phyloP scores from a whole-genome alignment of 1,140 invertebrate species.

The Drosophila littoralis region DNA sequence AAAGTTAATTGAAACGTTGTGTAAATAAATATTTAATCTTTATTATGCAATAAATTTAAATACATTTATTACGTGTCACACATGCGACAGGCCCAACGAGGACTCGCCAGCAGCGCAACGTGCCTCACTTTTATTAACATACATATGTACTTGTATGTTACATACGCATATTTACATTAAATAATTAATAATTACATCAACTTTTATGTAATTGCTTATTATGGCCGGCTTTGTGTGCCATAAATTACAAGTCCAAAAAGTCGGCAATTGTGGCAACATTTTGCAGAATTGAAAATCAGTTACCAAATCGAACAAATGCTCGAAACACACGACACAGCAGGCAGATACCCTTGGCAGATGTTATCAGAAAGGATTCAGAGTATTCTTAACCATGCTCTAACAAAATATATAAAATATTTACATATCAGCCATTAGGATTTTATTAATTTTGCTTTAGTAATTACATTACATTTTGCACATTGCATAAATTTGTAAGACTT shows the following conservation, averaged over 20 bases:
- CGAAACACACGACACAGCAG: too few species aligned
- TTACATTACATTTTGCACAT: too few species aligned
- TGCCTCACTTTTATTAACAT: slow-evolving; percentile 49
- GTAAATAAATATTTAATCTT: slow-evolving; percentile 84
- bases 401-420: too few species aligned
- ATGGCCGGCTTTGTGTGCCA: slow-evolving; percentile 55
- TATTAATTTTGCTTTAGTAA: too few species aligned
- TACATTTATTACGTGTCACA: slow-evolving; percentile 68
- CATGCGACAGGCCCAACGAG: slow-evolving; percentile 13
- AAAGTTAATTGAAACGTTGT: slow-evolving; percentile 83
- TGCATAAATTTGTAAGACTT: too few species aligned
- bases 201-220: slow-evolving; percentile 80
- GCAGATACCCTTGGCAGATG: too few species aligned
- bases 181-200: slow-evolving; percentile 83
- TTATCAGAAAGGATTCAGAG: too few species aligned
- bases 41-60: slow-evolving; percentile 84
- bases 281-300: neutral
- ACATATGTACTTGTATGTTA: slow-evolving; percentile 15
- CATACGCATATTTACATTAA: slow-evolving; percentile 66
- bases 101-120: slow-evolving; percentile 14
- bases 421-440: too few species aligned
- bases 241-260: slow-evolving; percentile 37
- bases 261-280: slow-evolving; percentile 11
- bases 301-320: neutral
- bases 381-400: too few species aligned